Conservation (phyloP, 2,888 invertebrate species). For the Eupithecia inturbata region DNA sequence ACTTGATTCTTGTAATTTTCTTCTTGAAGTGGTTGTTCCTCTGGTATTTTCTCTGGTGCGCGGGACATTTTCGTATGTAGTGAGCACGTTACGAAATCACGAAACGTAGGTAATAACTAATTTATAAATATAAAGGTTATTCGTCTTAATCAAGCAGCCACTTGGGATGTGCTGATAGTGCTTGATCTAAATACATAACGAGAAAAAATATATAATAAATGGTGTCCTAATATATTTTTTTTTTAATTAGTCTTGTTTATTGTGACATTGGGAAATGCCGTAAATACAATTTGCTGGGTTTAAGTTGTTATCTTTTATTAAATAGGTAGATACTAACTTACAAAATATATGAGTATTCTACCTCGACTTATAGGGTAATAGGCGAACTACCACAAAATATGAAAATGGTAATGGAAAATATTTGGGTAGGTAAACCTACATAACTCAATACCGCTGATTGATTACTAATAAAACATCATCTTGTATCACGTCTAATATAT, state of each 20-base stretch:
- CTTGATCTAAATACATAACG: constrained; percentile 45
- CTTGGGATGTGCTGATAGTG: constrained; percentile 43
- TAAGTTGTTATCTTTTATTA: background rate
- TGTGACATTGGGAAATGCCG: no score
- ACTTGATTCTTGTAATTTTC: constrained; percentile 46
- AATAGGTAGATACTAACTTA: background rate
- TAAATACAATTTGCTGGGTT: no score
- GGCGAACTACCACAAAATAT: background rate
- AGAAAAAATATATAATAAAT: constrained; percentile 32
- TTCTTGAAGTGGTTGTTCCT: constrained; percentile 64
- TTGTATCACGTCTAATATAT: constrained; percentile 51
- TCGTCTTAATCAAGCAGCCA: constrained; percentile 48
- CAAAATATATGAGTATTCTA: background rate
- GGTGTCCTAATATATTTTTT: constrained; percentile 21
- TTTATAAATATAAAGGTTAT: constrained; percentile 50
- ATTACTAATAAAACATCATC: constrained; percentile 37
- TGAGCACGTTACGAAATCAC: constrained; percentile 40
- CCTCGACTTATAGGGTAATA: background rate
- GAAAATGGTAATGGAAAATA: background rate
- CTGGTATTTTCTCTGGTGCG: constrained; percentile 48
- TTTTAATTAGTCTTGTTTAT: background rate
- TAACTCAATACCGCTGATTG: background rate
- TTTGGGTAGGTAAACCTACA: background rate
- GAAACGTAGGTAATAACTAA: constrained; percentile 46
- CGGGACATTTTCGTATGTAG: constrained; percentile 53